A percentile compares a stretch with the other conserved stretches of the same genome.
These are phyloP conservation scores for Malthinus seriepunctatus DNA, from an alignment of 2,888 invertebrate species.

Conservation along the genomic window DNA sequence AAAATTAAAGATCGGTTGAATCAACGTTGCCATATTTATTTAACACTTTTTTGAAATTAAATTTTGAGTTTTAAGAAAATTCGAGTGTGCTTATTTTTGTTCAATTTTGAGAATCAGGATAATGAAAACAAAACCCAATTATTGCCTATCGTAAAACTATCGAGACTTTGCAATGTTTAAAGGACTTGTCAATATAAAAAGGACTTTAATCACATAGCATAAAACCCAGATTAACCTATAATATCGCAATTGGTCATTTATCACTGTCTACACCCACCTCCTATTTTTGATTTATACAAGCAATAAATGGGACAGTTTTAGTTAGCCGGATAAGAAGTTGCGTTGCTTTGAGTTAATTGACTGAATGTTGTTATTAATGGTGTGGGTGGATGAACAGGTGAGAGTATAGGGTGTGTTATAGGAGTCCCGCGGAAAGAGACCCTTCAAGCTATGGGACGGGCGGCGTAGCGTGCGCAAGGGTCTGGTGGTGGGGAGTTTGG, in stretches of 20 bases:
- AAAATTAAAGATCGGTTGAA: no score
- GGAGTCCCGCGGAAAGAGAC: constrained; percentile 95
- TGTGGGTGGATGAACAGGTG: constrained; percentile 29
- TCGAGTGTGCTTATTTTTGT: no score
- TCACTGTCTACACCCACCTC: constrained; percentile 22
- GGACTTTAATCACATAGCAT: background rate
- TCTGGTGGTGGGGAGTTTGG: constrained; percentile 88
- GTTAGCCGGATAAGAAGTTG: constrained; percentile 17
- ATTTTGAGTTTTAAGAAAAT: no score
- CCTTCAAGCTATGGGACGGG: constrained; percentile 97
- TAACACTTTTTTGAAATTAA: no score
- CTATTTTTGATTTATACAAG: constrained; percentile 29
- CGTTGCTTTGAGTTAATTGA: constrained; percentile 23
- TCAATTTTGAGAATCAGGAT: no score
- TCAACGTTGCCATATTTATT: no score
- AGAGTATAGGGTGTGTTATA: constrained; percentile 56
- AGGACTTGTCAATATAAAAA: no score
- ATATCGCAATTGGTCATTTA: constrained; percentile 32
- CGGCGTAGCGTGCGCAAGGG: constrained; percentile 92
- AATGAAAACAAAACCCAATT: no score
- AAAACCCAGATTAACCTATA: constrained; percentile 26
- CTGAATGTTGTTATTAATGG: constrained; percentile 25
- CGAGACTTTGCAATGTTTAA: no score
- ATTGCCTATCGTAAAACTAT: no score
- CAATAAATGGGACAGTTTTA: constrained; percentile 22